Conservation (phyloP, 37 sponge, comb jelly and placozoan genomes). For the Halisarca cf. caerulea region DNA sequence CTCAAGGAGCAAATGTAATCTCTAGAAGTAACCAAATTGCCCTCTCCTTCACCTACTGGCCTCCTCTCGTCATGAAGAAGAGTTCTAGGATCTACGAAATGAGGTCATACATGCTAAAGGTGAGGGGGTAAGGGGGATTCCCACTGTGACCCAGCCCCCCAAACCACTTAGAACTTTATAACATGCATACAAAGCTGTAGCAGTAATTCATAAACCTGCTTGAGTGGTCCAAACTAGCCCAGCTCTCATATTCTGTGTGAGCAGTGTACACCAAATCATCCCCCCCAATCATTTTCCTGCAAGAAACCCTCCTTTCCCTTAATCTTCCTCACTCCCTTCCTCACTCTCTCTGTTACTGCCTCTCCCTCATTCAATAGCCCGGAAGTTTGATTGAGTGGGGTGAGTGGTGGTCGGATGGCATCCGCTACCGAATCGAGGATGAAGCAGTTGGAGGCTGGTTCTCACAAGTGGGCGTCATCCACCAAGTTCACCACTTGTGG, state of each 20-base stretch:
- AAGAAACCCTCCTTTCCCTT: too few species aligned
- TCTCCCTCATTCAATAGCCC: slow-evolving; percentile 28
- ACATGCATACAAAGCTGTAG: too few species aligned
- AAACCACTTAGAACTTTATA: not conserved
- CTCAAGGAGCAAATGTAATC: slow-evolving; percentile 41
- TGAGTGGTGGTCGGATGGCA: slow-evolving; percentile 77
- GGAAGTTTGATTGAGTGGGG: slow-evolving; percentile 90
- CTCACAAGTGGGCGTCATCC: slow-evolving; percentile 87
- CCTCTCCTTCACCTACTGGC: slow-evolving; percentile 90
- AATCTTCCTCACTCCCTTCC: too few species aligned
- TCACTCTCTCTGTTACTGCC: too few species aligned
- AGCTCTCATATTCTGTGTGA: too few species aligned
- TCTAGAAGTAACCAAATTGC: slow-evolving; percentile 60
- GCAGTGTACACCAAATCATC: too few species aligned
- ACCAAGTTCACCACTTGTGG: slow-evolving; percentile 90
- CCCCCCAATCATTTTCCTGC: too few species aligned
- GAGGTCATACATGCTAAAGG: slow-evolving; percentile 76
- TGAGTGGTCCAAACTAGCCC: too few species aligned
- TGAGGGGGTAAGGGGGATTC: slow-evolving; percentile 1
- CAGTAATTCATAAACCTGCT: too few species aligned
- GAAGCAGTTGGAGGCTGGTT: slow-evolving; percentile 93
- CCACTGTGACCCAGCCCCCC: not conserved
- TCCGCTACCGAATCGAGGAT: slow-evolving; percentile 58
- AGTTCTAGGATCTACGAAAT: slow-evolving; percentile 69
- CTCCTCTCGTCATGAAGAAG: not conserved